Conservation (phyloP, 37 sponge, comb jelly and placozoan genomes). For the Halisarca cf. caerulea region DNA sequence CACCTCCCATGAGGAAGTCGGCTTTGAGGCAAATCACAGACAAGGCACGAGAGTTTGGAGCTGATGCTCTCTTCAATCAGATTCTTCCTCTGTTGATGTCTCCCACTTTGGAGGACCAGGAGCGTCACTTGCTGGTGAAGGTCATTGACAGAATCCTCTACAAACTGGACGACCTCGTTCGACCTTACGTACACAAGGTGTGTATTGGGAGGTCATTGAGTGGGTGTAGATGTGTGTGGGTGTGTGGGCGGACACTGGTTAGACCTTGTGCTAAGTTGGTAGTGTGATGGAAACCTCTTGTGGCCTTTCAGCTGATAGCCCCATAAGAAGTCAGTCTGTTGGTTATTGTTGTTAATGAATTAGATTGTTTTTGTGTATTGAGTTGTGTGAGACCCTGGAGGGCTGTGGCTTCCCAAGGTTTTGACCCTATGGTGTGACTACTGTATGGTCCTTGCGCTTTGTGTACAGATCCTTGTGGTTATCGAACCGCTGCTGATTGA, state of each 20-base stretch:
- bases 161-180: slow-evolving; percentile 98
- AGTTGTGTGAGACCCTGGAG: too few species aligned
- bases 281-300: too few species aligned
- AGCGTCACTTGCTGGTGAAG: slow-evolving; percentile 95
- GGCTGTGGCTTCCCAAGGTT: neutral
- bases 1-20: slow-evolving; percentile 99
- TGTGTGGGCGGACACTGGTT: slow-evolving; percentile 2
- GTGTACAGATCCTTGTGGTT: slow-evolving; percentile 91
- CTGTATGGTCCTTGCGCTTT: neutral
- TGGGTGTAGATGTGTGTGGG: slow-evolving; percentile 4
- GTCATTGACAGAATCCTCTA: slow-evolving; percentile 98
- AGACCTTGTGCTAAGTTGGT: neutral
- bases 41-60: slow-evolving; percentile 98
- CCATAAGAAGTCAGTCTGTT: too few species aligned
- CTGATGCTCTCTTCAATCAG: slow-evolving; percentile 96
- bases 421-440: neutral
- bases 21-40: slow-evolving; percentile 97
- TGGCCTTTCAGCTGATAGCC: too few species aligned
- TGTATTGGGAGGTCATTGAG: neutral
- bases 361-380: too few species aligned
- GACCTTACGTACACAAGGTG: slow-evolving; percentile 98
- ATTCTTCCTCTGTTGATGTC: slow-evolving; percentile 98
- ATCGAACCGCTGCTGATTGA: slow-evolving; percentile 98
- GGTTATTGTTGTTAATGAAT: too few species aligned
- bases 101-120: slow-evolving; percentile 95